These are phyloP conservation scores for Scotopteryx bipunctaria DNA, from an alignment of 2,888 invertebrate genomes.

Conservation along the genomic window DNA sequence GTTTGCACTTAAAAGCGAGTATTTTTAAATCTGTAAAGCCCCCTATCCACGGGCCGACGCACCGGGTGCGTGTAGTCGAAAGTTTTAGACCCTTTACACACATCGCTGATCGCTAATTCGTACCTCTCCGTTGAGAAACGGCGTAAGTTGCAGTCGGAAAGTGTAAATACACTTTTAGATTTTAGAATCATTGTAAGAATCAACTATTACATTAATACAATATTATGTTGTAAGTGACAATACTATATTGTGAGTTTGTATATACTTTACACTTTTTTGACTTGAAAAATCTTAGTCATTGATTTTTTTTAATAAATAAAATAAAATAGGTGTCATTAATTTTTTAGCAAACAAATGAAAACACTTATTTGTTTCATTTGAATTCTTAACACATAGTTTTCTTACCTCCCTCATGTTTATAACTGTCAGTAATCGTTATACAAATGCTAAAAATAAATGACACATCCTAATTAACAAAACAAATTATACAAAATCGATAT, in stretches of 20 bases:
- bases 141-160: conserved; percentile 47
- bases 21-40: conserved; percentile 64
- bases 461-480: conserved; percentile 18
- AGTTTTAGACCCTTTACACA: conserved; percentile 76
- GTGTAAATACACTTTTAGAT: not conserved
- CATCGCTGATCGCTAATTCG: conserved; percentile 76
- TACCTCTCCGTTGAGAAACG: conserved; percentile 51
- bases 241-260: too few relatives aligned
- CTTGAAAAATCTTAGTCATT: too few relatives aligned
- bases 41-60: conserved; percentile 47
- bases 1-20: conserved; percentile 39
- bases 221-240: too few relatives aligned
- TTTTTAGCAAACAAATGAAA: too few relatives aligned
- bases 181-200: too few relatives aligned
- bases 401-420: not conserved
- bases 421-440: conserved; percentile 14
- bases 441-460: conserved; percentile 3
- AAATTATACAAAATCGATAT: conserved; percentile 36
- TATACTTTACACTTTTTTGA: too few relatives aligned
- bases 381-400: too few relatives aligned
- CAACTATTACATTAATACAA: too few relatives aligned
- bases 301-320: too few relatives aligned
- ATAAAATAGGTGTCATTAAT: not conserved
- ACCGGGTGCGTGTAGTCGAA: conserved; percentile 62
- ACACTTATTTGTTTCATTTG: too few relatives aligned